These are phyloP conservation scores for Todiramphus chloris DNA, from an alignment of 2,113 vertebrate genomes.

Conservation along the genomic window DNA sequence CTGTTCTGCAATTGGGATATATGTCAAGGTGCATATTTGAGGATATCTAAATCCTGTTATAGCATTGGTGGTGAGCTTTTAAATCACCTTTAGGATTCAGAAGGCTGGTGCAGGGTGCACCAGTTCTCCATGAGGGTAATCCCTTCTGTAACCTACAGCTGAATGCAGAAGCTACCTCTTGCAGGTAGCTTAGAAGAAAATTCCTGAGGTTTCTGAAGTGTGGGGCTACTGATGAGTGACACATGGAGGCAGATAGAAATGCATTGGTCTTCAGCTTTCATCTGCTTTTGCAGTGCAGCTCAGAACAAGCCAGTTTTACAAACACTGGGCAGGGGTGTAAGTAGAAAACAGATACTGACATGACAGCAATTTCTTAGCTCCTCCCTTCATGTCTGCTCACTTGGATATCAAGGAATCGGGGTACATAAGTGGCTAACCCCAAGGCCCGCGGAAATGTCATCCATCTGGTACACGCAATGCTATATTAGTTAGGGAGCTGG, in stretches of 20 bases:
- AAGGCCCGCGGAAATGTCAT: not conserved
- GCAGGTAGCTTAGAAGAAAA: not conserved
- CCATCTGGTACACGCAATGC: not conserved
- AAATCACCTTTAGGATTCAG: not conserved
- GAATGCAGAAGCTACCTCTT: not conserved
- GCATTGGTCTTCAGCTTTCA: not conserved
- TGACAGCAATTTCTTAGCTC: not conserved
- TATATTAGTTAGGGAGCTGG: not conserved
- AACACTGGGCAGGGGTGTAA: not conserved
- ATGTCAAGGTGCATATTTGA: not conserved
- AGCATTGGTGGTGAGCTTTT: not conserved
- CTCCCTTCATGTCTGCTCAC: not conserved
- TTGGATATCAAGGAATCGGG: not conserved
- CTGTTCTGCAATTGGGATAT: not conserved
- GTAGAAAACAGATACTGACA: not conserved
- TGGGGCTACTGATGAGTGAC: not conserved
- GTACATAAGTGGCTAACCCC: not conserved
- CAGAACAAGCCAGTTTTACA: not conserved
- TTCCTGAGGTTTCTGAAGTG: not conserved
- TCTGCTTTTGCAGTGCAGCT: not conserved
- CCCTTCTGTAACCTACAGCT: not conserved
- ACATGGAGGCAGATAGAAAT: not conserved
- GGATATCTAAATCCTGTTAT: not conserved
- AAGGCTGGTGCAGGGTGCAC: not conserved
- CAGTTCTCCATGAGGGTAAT: not conserved